phyloP scores from a whole-genome alignment of 2,888 invertebrate genomes.

The Xestobium rufovillosum region DNA sequence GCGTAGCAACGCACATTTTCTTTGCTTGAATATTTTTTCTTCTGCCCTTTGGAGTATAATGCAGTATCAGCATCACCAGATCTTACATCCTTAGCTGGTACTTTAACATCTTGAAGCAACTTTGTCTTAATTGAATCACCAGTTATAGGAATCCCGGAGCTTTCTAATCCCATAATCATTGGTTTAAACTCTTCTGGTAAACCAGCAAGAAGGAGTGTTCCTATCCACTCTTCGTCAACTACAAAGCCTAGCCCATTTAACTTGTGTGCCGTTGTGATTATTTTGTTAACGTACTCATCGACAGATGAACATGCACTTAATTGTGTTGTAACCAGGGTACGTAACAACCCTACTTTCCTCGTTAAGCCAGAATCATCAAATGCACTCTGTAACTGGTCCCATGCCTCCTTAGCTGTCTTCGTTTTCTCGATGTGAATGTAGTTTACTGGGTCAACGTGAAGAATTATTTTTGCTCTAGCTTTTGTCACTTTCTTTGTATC shows the following conservation, averaged over 20 bases:
- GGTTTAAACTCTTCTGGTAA: conserved; percentile 26
- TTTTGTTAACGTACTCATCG: conserved; percentile 28
- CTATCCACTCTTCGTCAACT: conserved; percentile 27
- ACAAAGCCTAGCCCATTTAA: conserved; percentile 24
- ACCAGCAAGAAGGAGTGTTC: conserved; percentile 27
- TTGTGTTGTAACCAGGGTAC: conserved; percentile 24
- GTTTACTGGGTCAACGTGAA: conserved; percentile 25
- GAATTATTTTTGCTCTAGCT: conserved; percentile 24
- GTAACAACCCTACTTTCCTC: conserved; percentile 27
- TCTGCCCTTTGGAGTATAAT: no score
- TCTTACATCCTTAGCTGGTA: not conserved
- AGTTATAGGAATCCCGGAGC: conserved; percentile 25
- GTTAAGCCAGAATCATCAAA: conserved; percentile 32
- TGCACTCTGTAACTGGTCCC: conserved; percentile 24
- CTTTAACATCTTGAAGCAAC: conserved; percentile 22
- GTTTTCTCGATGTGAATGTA: conserved; percentile 27
- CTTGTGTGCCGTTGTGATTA: conserved; percentile 28
- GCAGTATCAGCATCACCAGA: no score
- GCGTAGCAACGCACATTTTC: conserved; percentile 13
- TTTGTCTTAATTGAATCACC: conserved; percentile 27
- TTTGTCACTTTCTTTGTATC: conserved; percentile 14
- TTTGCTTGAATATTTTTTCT: no score
- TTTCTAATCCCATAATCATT: conserved; percentile 28
- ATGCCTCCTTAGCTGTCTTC: conserved; percentile 25
- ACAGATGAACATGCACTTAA: conserved; percentile 25